Evolutionary conservation across 2,888 invertebrate genomes (phyloP).

Genomic region (Sinelater perroti): DNA sequence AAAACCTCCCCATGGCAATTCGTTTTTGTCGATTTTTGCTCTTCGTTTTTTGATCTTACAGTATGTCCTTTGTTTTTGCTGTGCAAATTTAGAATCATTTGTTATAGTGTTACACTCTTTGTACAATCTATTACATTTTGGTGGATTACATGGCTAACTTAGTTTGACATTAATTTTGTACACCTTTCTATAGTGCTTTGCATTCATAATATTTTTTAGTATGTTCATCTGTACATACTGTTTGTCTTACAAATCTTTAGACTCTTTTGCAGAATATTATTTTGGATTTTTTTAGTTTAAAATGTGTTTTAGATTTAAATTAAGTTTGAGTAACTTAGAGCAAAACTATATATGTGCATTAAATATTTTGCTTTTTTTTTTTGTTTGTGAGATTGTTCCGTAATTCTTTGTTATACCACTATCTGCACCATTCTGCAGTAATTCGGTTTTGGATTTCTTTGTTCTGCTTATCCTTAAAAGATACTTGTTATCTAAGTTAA

Average conservation of each 20-base stretch:
- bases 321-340: too few relatives aligned
- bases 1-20: too few relatives aligned
- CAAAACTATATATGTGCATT: background rate
- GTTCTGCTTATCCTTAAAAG: background rate
- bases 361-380: background rate
- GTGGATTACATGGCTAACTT: background rate
- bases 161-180: background rate
- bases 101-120: background rate
- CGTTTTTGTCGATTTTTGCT: too few relatives aligned
- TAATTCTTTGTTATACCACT: conserved; percentile 1
- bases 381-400: background rate
- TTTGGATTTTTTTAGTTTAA: too few relatives aligned
- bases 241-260: too few relatives aligned
- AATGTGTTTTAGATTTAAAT: too few relatives aligned
- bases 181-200: background rate
- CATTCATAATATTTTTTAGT: background rate
- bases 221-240: too few relatives aligned
- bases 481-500: background rate
- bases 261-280: too few relatives aligned
- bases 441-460: conserved; percentile 5
- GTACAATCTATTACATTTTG: background rate
- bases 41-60: too few relatives aligned
- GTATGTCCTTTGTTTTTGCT: too few relatives aligned
- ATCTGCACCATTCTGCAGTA: background rate
- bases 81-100: background rate